Base-by-base conservation (phyloP, 2,888 invertebrate genomes). In the Andrena minutula region DNA sequence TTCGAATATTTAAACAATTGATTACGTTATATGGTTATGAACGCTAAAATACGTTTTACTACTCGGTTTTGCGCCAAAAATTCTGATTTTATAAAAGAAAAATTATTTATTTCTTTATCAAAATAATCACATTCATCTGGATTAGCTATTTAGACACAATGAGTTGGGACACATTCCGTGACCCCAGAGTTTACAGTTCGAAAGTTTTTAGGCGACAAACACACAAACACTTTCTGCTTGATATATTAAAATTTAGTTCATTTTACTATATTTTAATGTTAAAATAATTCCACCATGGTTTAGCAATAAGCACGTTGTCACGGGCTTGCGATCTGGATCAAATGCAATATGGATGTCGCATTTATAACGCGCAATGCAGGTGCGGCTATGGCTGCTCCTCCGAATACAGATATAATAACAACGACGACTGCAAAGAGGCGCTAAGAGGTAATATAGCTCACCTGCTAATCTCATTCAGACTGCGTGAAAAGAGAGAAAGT, bases 371-470 rank as follows among this genome's bases (percentile, higher is more conserved):
- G 7, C 93, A 94, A 41, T 97, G 97, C 92, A 94, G 95, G 3
- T 97, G 97, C 89, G 96, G 96, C 12, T 95, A 94, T 81, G 97
- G 96, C 0, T 97, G 97, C 92, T 95, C 94, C 82, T 95, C 95
- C 0, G 96, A 97, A 88, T 97, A 95, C 91, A 94, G 95, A 90
- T 97, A 96, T 91, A 94, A 94, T 65, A 95, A 94, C 7, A 95
- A 95, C 77, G 95, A 95, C 12, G 95, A 95, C 64, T 97, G 97
- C 89, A 94, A 95, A 83, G 95, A 94, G 85, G 96, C 96, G 0
- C 90, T 97, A 56, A 95, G 94, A 95, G 96, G 97, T 96, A 94
- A 73, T 49, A 73, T 49, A 5, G 58, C 49, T 75, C 74, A 68
- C 71, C 51, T 68, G 56, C 30, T 70, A 23, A 49, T 66, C 65